Percentiles rank a stretch among this genome's conserved stretches.
These are phyloP conservation scores for Styela plicata DNA, from an alignment of 23 tunicate genomes.

Conservation along the genomic window DNA sequence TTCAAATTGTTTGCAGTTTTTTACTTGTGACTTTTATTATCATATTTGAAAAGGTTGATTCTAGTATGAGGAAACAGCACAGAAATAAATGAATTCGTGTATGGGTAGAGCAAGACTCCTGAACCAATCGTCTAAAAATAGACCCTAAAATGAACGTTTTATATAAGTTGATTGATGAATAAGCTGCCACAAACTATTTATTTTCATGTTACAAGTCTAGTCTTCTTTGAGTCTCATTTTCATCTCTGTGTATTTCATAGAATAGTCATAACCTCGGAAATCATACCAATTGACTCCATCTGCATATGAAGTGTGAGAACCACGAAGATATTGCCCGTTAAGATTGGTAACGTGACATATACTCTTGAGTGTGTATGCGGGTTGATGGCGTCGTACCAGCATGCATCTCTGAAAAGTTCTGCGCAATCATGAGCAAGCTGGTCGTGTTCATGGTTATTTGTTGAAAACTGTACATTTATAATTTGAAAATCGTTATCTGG, in stretches of 20 bases:
- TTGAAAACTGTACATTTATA: slow-evolving; percentile 2
- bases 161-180: too few relatives aligned
- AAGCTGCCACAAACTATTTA: too few relatives aligned
- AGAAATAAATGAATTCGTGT: too few relatives aligned
- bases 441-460: slow-evolving; percentile 21
- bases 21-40: too few relatives aligned
- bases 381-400: background rate
- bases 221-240: background rate
- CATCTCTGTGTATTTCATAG: slow-evolving; percentile 9
- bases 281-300: slow-evolving; percentile 6
- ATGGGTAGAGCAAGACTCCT: too few relatives aligned
- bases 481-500: background rate
- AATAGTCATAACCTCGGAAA: slow-evolving; percentile 7
- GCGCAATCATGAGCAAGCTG: background rate
- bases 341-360: background rate
- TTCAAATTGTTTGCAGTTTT: too few relatives aligned
- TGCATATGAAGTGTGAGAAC: background rate
- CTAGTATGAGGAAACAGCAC: too few relatives aligned
- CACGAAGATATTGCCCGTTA: slow-evolving; percentile 6
- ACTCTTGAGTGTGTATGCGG: background rate
- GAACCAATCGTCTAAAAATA: too few relatives aligned
- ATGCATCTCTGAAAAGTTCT: background rate
- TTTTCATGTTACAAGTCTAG: too few relatives aligned
- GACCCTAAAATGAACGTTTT: too few relatives aligned
- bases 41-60: too few relatives aligned